Base-by-base conservation (phyloP, 35 echinoderm and acorn worm species). In the Lytechinus variegatus region DNA sequence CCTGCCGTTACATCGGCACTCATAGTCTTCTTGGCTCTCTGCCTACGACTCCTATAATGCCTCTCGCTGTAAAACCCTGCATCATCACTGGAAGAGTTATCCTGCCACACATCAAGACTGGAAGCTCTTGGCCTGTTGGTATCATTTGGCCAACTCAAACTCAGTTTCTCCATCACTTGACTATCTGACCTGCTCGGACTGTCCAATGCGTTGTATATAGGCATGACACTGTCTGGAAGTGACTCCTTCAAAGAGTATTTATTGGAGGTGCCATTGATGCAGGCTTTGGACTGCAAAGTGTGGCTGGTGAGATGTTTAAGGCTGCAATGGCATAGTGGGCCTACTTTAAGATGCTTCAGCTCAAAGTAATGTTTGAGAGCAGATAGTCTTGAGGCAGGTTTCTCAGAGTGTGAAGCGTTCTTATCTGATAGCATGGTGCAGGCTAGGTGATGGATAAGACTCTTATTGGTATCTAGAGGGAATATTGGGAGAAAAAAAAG, bases 321-420 rank as follows among this genome's bases (percentile, higher is more conserved):
- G 54, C 92, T 93, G 55, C 54, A 53, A 54, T 93, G 92, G 92
- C 92, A 54, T 5, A 93, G 92, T 1, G 92, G 92, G 54, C 92
- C 11, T 11, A 93, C 16, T 27, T 93, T 93, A 33, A 93, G 54
- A 9, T 93, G 29, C 55, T 57, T 57, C 53, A 93, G 21, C 27
- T 93, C 92, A 93, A 93, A 93, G 92, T 93, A 93, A 24, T 93
- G 92, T 93, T 93, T 93, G 92, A 93, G 92, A 54, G 92, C 92
- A 57, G 92, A 53, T 8, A 93, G 92, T 27, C 54, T 33, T 57
- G 57, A 93, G 10, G 92, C 55, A 14, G 92, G 92, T 93, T 93
- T 93, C 92, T 93, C 92, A 19, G n/a, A 53, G 9, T 55, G 92
- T 54, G 52, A 93, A 55, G 92, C 16, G 54, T 57, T 27, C 16